Evolutionary conservation across 2,113 vertebrate species (phyloP).

Genomic region (Paralichthys olivaceus): DNA sequence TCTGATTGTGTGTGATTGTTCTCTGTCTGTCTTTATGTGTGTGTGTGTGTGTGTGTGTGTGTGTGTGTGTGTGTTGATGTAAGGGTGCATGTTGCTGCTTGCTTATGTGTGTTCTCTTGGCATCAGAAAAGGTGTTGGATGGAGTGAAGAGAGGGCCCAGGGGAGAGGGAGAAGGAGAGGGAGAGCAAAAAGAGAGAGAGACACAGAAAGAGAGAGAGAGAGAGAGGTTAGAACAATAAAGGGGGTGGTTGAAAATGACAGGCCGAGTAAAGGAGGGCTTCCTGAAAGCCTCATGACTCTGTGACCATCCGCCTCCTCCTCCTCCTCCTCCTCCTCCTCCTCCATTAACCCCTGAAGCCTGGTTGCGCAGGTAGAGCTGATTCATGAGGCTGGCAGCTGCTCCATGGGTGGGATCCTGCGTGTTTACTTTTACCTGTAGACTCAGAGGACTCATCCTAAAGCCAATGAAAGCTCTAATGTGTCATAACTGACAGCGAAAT

Average conservation of each 20-base stretch:
- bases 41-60: constrained; percentile 52
- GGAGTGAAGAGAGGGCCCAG: constrained; percentile 53
- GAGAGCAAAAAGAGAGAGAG: constrained; percentile 15
- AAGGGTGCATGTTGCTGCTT: constrained; percentile 69
- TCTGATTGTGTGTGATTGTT: constrained; percentile 65
- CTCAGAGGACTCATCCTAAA: constrained; percentile 73
- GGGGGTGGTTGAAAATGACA: constrained; percentile 76
- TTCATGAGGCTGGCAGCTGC: constrained; percentile 72
- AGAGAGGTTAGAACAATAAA: constrained; percentile 68
- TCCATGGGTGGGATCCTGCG: constrained; percentile 77
- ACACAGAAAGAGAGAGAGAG: constrained; percentile 17
- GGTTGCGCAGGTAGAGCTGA: constrained; percentile 61
- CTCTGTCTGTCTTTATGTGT: constrained; percentile 45
- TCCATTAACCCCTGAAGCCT: constrained; percentile 68
- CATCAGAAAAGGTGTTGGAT: constrained; percentile 72
- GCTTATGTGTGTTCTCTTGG: constrained; percentile 69
- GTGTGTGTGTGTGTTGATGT: constrained; percentile 41
- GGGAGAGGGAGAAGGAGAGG: constrained; percentile 22
- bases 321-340: constrained; percentile 52
- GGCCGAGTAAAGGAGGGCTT: constrained; percentile 74
- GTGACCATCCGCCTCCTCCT: constrained; percentile 42
- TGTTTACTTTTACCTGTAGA: constrained; percentile 80
- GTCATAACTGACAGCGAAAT: constrained; percentile 78
- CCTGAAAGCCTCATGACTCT: constrained; percentile 76
- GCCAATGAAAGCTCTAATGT: constrained; percentile 74